Evolutionary conservation across 2,113 vertebrate species (phyloP).

Genomic region (Phalacrocorax carbo): DNA sequence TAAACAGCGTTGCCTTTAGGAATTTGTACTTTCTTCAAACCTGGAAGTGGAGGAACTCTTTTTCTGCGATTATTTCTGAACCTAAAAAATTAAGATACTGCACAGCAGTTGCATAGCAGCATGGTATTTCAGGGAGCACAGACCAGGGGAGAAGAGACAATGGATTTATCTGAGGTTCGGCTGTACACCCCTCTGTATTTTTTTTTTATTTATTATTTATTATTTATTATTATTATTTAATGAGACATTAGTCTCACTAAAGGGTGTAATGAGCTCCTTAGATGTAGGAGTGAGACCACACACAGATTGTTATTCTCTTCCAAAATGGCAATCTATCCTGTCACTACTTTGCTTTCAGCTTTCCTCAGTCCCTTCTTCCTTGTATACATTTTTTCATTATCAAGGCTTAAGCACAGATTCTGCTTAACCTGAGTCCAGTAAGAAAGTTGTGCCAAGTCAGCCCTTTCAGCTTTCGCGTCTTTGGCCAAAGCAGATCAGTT

Average conservation of each 20-base stretch:
- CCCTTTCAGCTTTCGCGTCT: neutral
- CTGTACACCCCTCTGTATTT: neutral
- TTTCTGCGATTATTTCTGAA: neutral
- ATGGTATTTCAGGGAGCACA: neutral
- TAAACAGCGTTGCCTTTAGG: neutral
- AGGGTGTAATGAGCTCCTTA: neutral
- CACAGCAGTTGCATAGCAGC: neutral
- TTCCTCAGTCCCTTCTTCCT: neutral
- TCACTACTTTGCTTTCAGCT: neutral
- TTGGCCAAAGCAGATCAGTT: neutral
- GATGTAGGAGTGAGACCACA: neutral
- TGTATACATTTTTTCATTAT: neutral
- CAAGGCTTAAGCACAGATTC: neutral
- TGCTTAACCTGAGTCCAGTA: neutral
- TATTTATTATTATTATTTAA: no score
- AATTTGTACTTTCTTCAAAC: neutral
- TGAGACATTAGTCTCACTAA: neutral
- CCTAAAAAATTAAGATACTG: neutral
- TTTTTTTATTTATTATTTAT: no score
- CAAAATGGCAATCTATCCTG: neutral
- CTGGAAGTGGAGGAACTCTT: neutral
- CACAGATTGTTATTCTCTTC: neutral
- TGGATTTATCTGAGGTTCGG: neutral
- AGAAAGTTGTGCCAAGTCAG: neutral
- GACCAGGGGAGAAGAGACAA: neutral